Conservation (phyloP, 2,797 vertebrate species). For the Amniataba percoides region DNA sequence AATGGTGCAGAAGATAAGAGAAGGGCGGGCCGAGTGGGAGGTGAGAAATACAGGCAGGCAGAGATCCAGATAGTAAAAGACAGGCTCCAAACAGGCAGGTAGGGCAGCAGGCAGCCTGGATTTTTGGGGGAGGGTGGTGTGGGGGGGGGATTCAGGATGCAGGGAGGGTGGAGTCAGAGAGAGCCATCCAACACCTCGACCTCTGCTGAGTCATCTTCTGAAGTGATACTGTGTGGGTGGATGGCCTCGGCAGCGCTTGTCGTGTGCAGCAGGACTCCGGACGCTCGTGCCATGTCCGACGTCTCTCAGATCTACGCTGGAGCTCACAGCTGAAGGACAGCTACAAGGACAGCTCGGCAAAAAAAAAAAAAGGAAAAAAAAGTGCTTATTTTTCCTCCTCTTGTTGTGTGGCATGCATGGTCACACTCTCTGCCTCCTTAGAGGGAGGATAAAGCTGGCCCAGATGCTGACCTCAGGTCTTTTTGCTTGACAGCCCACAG, state of each 20-base stretch:
- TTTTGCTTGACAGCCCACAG: constrained; percentile 51
- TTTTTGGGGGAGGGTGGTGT: background rate
- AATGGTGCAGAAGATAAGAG: constrained; percentile 53
- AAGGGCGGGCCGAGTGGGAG: constrained; percentile 49
- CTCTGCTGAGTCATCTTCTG: constrained; percentile 78
- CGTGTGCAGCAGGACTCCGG: constrained; percentile 52
- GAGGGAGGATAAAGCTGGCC: constrained; percentile 49
- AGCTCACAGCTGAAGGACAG: constrained; percentile 71
- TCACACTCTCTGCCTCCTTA: constrained; percentile 61
- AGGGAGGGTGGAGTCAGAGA: constrained; percentile 44
- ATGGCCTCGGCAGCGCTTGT: constrained; percentile 45
- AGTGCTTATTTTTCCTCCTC: constrained; percentile 42
- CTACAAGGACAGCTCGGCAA: constrained; percentile 66
- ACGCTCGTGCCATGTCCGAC: constrained; percentile 31
- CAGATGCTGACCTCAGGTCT: constrained; percentile 72
- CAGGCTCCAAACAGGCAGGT: constrained; percentile 60
- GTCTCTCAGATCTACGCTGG: constrained; percentile 53
- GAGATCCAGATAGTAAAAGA: constrained; percentile 62
- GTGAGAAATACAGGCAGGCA: constrained; percentile 56
- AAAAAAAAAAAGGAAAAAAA: constrained; percentile 45
- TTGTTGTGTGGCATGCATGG: constrained; percentile 51
- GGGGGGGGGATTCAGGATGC: constrained; percentile 20
- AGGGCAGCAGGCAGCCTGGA: constrained; percentile 48
- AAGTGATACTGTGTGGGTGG: constrained; percentile 62
- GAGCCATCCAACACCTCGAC: constrained; percentile 64